Base-by-base conservation (phyloP, 2,113 vertebrate species). In the Pterocles gutturalis region DNA sequence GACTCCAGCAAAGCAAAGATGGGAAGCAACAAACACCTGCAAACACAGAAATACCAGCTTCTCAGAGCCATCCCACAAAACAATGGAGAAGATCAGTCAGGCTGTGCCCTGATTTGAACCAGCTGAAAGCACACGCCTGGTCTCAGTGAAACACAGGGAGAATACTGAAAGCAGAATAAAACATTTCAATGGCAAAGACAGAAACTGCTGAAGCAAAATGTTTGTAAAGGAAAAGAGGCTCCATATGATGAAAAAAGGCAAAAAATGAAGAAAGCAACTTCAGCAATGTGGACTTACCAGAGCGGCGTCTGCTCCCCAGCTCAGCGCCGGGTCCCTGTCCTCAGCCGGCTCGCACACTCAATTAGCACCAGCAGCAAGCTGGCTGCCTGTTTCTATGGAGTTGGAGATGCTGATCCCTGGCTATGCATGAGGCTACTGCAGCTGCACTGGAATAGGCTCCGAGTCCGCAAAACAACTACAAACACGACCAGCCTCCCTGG, bases 331-430 rank as follows among this genome's bases (percentile, higher is more conserved):
- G 36, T 31, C 85, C 8, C 91, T 69, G 87, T 93, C 96, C 79
- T 83, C 90, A 58, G 91, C 76, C 77, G 26, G 90, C 93, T 93
- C 75, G 9, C 36, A 48, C 78, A 54, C 69, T 71, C 97, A 91
- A 49, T 81, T 70, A 85, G 34, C 67, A 29, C 33, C 89, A 75
- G 93, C 87, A 79, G 94, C 93, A 5, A 49, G 28, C 87, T 73
- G 87, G 84, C 95, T 64, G 94, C 94, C 96, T 86, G 97, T 98
- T 98, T 98, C 97, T 98, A 97, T 98, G 98, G 98, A 97, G 97
- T 96, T 98, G 43, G 46, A 77, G 89, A 94, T 96, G 89, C 96
- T 75, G 94, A 71, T 13, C 95, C 96, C 95, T 97, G 96, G 55
- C 97, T 97, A 87, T 95, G 96, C 91, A 90, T 90, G 93, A 97